These are phyloP conservation scores for Drosophila auraria DNA, from an alignment of 1,140 invertebrate species.

Conservation along the genomic window DNA sequence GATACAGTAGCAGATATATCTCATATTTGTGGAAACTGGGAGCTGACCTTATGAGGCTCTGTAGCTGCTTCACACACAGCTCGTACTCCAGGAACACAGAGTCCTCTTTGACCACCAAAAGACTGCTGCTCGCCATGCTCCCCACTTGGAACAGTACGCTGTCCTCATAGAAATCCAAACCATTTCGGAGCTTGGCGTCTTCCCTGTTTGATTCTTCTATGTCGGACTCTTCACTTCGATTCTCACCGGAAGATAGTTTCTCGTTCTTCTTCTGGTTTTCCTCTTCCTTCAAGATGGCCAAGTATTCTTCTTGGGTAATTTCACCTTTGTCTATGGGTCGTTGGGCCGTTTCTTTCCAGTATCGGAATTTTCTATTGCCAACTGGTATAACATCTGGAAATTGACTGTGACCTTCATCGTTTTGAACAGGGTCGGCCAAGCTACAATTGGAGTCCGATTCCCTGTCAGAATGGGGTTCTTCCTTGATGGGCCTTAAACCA, in stretches of 20 bases:
- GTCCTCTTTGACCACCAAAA: conserved; percentile 8
- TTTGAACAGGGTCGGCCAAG: background rate
- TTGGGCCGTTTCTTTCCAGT: conserved; percentile 31
- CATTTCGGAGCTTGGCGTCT: background rate
- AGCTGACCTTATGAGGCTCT: background rate
- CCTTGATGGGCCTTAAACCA: too few relatives aligned
- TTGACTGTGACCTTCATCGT: background rate
- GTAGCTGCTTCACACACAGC: conserved; percentile 14
- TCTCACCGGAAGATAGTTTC: background rate
- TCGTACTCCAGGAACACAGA: conserved; percentile 29
- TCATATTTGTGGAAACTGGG: conserved; percentile 51
- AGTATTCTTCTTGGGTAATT: conserved; percentile 6
- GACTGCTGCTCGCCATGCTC: background rate
- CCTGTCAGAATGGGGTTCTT: background rate
- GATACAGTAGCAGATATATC: conserved; percentile 41
- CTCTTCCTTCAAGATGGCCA: conserved; percentile 3
- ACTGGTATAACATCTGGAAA: background rate
- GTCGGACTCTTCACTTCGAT: background rate
- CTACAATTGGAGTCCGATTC: background rate
- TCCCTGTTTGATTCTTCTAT: background rate
- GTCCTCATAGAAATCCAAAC: conserved; percentile 37
- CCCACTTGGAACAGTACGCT: background rate
- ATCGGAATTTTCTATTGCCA: background rate
- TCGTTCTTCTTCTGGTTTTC: background rate
- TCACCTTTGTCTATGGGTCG: conserved; percentile 34